Evolutionary conservation across 2,113 vertebrate genomes (phyloP).

Genomic region (Rousettus leschenaultii): DNA sequence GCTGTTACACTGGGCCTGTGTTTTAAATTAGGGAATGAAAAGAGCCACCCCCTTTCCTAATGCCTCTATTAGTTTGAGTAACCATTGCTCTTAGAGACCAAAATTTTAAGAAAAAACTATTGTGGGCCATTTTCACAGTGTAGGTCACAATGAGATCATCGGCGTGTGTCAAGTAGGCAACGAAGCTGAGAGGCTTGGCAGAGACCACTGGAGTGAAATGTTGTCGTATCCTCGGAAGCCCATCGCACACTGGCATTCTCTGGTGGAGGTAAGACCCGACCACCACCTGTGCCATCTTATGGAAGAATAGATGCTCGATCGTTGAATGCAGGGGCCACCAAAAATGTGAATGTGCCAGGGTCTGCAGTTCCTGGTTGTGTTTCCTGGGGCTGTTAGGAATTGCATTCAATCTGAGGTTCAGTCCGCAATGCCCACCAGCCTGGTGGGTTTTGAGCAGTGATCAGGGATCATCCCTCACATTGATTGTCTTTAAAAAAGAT

Average conservation of each 20-base stretch:
- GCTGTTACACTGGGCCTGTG: background rate
- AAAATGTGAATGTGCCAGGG: background rate
- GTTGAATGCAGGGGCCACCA: background rate
- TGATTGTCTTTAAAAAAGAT: background rate
- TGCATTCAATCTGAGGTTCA: background rate
- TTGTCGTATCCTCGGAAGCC: slow-evolving; percentile 96
- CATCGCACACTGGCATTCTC: slow-evolving; percentile 97
- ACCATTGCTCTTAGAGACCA: slow-evolving; percentile 54
- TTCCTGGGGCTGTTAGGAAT: background rate
- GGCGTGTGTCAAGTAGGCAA: slow-evolving; percentile 98
- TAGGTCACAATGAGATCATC: slow-evolving; percentile 99
- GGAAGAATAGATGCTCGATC: background rate
- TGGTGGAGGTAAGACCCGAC: slow-evolving; percentile 91
- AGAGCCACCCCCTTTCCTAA: background rate
- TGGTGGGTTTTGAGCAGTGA: background rate
- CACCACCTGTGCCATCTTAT: background rate
- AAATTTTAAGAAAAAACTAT: slow-evolving; percentile 87
- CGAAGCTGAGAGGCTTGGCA: slow-evolving; percentile 92
- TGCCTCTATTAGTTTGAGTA: background rate
- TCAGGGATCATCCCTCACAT: background rate
- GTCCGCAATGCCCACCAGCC: background rate
- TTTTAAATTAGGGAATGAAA: background rate
- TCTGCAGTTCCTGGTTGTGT: background rate
- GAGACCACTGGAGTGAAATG: slow-evolving; percentile 99
- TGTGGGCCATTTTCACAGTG: slow-evolving; percentile 90